Base-by-base conservation (phyloP, 2,797 vertebrate genomes). In the Scleropages formosus region DNA sequence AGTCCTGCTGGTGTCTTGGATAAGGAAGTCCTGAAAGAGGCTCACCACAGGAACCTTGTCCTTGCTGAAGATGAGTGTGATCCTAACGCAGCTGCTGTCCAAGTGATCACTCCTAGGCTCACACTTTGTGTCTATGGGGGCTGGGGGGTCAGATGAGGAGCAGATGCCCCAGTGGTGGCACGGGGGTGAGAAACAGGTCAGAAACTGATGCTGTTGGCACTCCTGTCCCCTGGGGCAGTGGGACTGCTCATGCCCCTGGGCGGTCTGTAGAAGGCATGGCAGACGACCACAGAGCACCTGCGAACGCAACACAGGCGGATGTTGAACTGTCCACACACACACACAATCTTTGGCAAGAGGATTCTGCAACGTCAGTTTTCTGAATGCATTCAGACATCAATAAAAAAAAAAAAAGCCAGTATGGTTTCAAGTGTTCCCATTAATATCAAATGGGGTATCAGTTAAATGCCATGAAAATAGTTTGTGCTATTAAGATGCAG, bases 111-210 rank as follows among this genome's bases (percentile, higher is more conserved):
- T 94, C 90, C 92, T 94, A 0, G 97, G 96, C 70, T 92, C 88
- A 20, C 96, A 98, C 62, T 84, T 91, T 0, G 94, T 94, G 86
- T 86, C 84, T 51, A 87, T 76, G 0, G 88, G 92, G 0, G 83
- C 78, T 0, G 88, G 84, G 31, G 88, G 84, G 67, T 92, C 89
- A 3, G 89, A 90, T 0, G 90, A 56, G 0, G 92, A 91, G 31
- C 97, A 98, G 84, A 95, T 91, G 0, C 96, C 96, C 95, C 95
- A 96, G 78, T 89, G 91, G 0, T 82, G 87, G 18, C 97, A 98
- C 0, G 97, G 96, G 0, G 94, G 94, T 51, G 92, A 93, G 82
- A 98, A 93, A 80, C 97, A 98, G 82, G 94, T 94, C 72, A 93
- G 89, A 0, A 90, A 93, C 27, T 85, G 80, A 64, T 92, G 92